Evolutionary conservation across 2,888 invertebrate species (phyloP), one percentile per base, ranked within the genome.

Genomic region (Lottia gigantea): DNA sequence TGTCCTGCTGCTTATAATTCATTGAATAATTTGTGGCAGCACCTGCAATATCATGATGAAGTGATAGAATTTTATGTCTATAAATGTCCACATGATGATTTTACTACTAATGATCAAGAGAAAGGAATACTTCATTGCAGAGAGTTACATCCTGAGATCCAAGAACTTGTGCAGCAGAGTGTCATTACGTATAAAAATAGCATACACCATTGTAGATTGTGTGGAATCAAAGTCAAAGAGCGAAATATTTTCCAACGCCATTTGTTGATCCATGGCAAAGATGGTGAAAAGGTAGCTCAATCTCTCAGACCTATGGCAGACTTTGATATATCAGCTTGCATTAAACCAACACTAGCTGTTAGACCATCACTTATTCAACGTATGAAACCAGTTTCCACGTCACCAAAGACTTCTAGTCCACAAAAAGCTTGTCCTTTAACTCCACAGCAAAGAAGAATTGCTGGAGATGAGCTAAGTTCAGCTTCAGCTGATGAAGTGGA

Each of bases 171-270:
- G 19, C 19, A 55, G n/a, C n/a, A 23, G 11, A 55, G 23, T 23
- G 23, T 23, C 19, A 23, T 23, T 23, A 19, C 11, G 8, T 23
- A 55, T 11, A 23, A 23, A 14, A 55, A 23, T 55, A n/a, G 23
- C 19, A 55, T 55, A 23, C 23, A 55, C 15, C 23, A 23, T 55
- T 55, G 55, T 23, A 23, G 8, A 55, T 55, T 55, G 19, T 55
- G 55, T 55, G 55, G 55, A 11, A 55, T 55, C 15, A 55, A 55
- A 55, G 55, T 55, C 55, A 55, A 55, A 15, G 55, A 55, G 14
- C 19, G 23, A 12, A 23, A 19, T 14, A 55, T 55, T 55, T 55
- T 55, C 14, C 11, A 19, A 11, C 19, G 23, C 19, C 55, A 55
- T 55, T 16, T 55, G 23, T 55, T 23, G 23, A 55, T 55, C 23